Evolutionary conservation across 2,797 vertebrate genomes (phyloP), one percentile per base, ranked within the genome.

Genomic region (Anabas testudineus): DNA sequence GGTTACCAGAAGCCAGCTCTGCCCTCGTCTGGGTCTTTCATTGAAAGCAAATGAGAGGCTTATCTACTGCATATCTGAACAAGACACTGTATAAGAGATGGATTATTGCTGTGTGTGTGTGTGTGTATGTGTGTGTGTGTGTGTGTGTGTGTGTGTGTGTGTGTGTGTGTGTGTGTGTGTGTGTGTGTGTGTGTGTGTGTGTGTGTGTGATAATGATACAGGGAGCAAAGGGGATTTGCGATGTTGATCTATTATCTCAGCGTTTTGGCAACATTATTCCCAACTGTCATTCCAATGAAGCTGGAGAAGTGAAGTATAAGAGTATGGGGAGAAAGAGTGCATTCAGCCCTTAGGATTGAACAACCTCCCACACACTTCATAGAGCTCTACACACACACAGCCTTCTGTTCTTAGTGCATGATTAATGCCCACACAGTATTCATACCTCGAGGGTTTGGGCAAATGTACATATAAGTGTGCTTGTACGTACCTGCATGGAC

Each of bases 11-110:
- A 56, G 28, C 42, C 45, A 52, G 64, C 66, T 64, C 63, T 57
- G 69, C 56, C 59, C 63, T 67, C 45, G 53, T 74, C 78, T 70
- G 69, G 53, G 66, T 64, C 68, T 67, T 71, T 79, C 56, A 71
- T 34, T 77, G 76, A 69, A 73, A 67, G 71, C 82, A 80, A 85
- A 82, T 59, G 74, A 84, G 77, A 55, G 36, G 71, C 67, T 87
- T 77, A 82, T 83, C 81, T 46, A 10, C 34, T 72, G 69, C 43
- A 83, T 65, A 67, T 82, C 74, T 74, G 71, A 78, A 68, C 48
- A 63, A 76, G 74, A 82, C 73, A 74, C 60, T 67, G 69, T 72
- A 78, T 74, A 67, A 72, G 61, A 76, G 57, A 74, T 49, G 59
- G 75, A 68, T 76, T 71, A 73, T 63, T 37, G n/a, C 55, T 26